A percentile compares a stretch with the other conserved stretches of the same genome.
These are phyloP conservation scores for Galerucella pusilla DNA, from an alignment of 2,888 invertebrate species.

Conservation along the genomic window DNA sequence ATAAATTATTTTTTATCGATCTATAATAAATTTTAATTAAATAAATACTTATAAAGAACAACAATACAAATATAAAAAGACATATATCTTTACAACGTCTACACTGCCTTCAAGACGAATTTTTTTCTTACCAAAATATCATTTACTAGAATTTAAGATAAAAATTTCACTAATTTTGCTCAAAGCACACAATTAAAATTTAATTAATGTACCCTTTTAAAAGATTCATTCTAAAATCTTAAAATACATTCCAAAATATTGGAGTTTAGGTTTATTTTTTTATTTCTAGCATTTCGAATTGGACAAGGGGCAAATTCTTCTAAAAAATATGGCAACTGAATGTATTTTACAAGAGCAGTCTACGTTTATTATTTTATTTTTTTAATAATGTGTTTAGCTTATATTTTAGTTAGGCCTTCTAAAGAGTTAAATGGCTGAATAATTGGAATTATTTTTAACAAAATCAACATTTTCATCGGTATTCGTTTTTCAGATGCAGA, in stretches of 20 bases:
- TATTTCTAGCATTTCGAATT: constrained; percentile 28
- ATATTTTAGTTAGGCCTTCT: constrained; percentile 64
- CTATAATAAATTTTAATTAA: too few relatives aligned
- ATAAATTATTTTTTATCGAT: too few relatives aligned
- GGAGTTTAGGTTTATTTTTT: constrained; percentile 18
- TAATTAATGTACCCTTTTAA: constrained; percentile 10
- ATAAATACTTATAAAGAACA: too few relatives aligned
- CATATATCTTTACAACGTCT: background rate
- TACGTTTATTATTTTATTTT: constrained; percentile 39
- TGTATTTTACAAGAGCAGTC: constrained; percentile 45
- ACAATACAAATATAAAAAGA: background rate
- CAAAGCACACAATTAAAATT: too few relatives aligned
- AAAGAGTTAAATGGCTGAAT: constrained; percentile 56
- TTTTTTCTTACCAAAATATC: constrained; percentile 12
- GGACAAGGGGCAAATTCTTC: constrained; percentile 40
- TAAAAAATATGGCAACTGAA: constrained; percentile 45
- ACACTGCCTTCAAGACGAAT: background rate
- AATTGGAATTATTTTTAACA: constrained; percentile 33
- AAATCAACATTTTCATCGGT: background rate
- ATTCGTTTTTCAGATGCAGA: background rate
- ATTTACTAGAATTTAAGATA: constrained; percentile 2
- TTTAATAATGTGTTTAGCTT: constrained; percentile 52
- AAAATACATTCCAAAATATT: constrained; percentile 26
- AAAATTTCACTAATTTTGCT: constrained; percentile 9
- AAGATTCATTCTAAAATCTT: constrained; percentile 22